These are phyloP conservation scores for Venusia cambrica DNA, from an alignment of 2,888 invertebrate genomes.

Conservation along the genomic window DNA sequence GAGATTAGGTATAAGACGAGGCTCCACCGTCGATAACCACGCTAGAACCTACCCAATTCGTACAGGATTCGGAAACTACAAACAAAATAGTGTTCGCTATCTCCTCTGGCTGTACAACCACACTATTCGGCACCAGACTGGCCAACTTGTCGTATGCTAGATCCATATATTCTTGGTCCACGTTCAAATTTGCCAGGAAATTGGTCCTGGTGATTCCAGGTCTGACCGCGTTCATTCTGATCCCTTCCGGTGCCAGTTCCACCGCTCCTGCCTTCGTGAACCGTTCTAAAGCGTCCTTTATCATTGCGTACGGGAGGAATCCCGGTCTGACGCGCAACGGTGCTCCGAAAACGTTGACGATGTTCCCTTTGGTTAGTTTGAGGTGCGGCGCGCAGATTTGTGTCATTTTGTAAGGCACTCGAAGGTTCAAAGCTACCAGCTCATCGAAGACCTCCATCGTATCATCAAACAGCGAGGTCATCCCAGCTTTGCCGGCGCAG, in stretches of 20 bases:
- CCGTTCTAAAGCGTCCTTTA: slow-evolving; percentile 48
- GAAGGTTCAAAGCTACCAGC: slow-evolving; percentile 47
- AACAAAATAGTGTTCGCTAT: slow-evolving; percentile 54
- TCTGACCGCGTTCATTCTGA: slow-evolving; percentile 59
- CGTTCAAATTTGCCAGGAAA: slow-evolving; percentile 49
- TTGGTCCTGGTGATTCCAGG: slow-evolving; percentile 57
- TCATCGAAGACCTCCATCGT: slow-evolving; percentile 54
- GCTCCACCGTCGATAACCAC: slow-evolving; percentile 49
- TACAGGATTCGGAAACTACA: slow-evolving; percentile 47
- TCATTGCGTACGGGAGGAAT: slow-evolving; percentile 48
- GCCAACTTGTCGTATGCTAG: slow-evolving; percentile 43
- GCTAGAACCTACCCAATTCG: slow-evolving; percentile 49
- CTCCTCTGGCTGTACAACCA: slow-evolving; percentile 54
- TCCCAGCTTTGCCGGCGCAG: slow-evolving; percentile 49
- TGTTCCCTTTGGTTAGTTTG: slow-evolving; percentile 50
- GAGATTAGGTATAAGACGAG: slow-evolving; percentile 34
- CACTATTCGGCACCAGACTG: slow-evolving; percentile 41
- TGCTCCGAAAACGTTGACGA: slow-evolving; percentile 53
- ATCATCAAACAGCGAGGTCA: slow-evolving; percentile 52
- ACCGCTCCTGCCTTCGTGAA: slow-evolving; percentile 53
- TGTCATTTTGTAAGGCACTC: slow-evolving; percentile 54
- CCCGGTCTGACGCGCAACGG: slow-evolving; percentile 50
- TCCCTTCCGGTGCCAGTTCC: slow-evolving; percentile 51
- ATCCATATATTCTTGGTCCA: slow-evolving; percentile 46
- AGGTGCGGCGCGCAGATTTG: slow-evolving; percentile 51